Evolutionary conservation across 2,797 vertebrate genomes (phyloP).

Genomic region (Microhierax caerulescens): DNA sequence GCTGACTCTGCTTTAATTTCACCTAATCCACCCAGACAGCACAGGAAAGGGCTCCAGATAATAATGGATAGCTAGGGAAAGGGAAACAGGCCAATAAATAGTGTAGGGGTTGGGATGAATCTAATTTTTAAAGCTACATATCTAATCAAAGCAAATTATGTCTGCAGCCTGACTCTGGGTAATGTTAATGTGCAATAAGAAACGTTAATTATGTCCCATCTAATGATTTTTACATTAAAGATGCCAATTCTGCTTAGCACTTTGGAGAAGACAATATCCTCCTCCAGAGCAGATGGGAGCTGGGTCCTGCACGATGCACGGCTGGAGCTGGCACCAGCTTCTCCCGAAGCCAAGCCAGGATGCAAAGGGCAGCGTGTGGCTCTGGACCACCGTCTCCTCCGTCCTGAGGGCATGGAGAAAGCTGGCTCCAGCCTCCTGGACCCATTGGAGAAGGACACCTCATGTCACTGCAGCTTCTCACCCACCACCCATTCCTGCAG

Average conservation of each 20-base stretch:
- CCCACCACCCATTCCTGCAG: background rate
- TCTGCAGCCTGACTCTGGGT: slow-evolving; percentile 49
- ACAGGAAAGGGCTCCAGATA: background rate
- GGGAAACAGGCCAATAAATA: slow-evolving; percentile 13
- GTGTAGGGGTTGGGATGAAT: slow-evolving; percentile 5
- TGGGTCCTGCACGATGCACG: accelerated
- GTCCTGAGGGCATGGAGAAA: accelerated
- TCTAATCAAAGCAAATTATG: slow-evolving; percentile 43
- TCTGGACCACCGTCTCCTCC: background rate
- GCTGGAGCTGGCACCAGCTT: background rate
- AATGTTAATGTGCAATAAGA: slow-evolving; percentile 31
- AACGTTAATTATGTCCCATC: slow-evolving; percentile 17
- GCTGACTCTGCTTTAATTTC: background rate
- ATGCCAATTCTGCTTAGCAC: slow-evolving; percentile 31
- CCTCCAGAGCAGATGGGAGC: background rate
- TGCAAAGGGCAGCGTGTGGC: background rate
- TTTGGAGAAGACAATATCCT: background rate
- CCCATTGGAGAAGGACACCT: background rate
- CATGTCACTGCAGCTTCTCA: background rate
- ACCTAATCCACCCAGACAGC: slow-evolving; percentile 28
- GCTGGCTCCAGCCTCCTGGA: background rate
- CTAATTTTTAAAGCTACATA: slow-evolving; percentile 52
- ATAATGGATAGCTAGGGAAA: background rate
- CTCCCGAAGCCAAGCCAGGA: accelerated
- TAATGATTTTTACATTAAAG: slow-evolving; percentile 39